These are phyloP conservation scores for Tapirus indicus DNA, from an alignment of 2,797 vertebrate genomes.

Conservation along the genomic window DNA sequence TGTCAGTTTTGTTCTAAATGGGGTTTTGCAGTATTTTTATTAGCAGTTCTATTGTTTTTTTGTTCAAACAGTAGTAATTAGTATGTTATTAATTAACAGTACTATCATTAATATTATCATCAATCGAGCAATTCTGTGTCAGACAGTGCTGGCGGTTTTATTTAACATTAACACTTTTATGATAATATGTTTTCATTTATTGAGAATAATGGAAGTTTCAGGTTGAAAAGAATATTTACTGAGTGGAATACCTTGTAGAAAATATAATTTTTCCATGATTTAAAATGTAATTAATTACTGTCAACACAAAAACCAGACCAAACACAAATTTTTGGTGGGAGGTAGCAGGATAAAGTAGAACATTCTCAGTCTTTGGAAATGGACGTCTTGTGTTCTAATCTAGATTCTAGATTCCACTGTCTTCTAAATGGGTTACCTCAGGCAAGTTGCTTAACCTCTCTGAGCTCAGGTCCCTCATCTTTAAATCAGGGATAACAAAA, in stretches of 20 bases:
- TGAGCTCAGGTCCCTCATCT: neutral
- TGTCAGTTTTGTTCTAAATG: neutral
- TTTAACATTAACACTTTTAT: neutral
- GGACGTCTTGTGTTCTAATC: neutral
- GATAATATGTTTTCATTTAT: neutral
- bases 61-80: neutral
- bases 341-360: neutral
- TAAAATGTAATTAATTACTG: neutral
- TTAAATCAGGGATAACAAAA: neutral
- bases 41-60: neutral
- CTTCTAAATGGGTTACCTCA: neutral
- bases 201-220: neutral
- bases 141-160: neutral
- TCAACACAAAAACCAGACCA: neutral
- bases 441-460: neutral
- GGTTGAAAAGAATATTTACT: neutral
- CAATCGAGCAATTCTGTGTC: neutral
- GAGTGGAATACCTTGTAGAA: neutral
- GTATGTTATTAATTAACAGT: neutral
- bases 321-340: neutral
- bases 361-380: neutral
- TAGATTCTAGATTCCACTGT: neutral
- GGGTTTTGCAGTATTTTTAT: neutral
- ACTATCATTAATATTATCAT: neutral
- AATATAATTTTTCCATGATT: neutral